Base-by-base conservation (phyloP, 2,113 vertebrate genomes). In the Orthochromis malagaraziensis region DNA sequence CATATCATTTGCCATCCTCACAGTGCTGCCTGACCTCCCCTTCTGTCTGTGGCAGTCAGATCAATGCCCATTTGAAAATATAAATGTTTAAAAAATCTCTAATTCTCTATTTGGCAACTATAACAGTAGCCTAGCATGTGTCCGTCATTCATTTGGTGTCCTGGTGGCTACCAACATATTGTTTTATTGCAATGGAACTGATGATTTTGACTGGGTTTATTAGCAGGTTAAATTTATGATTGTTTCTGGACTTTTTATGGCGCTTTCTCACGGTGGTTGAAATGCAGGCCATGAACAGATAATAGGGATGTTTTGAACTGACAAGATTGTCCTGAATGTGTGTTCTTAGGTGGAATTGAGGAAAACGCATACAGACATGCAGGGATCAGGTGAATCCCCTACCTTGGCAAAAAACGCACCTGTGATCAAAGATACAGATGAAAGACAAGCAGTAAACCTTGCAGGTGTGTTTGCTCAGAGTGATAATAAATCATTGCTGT, bases 301-400 rank as follows among this genome's bases (percentile, higher is more conserved):
- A 31, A 19, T 19, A 12, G 10, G 42, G 9, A 77, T 31, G 16
- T 31, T 77, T 51, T n/a, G 26, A 51, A 51, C 26, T 31, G 16
- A 51, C 73, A 51, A 33, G 45, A 33, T 38, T 49, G 16, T 33
- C 17, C 17, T 45, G 21, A 47, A 5, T 53, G 21, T 19, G 73
- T 88, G 13, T 68, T 86, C 31, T 81, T 82, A 96, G 94, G 84
- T 91, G 84, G 94, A 95, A 33, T 5, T 84, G 45, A 93, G 70
- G 84, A 94, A 91, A 88, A 9, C 5, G 6, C 88, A 87, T 70
- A 68, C 42, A 77, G 94, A 92, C n/a, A 49, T 6, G 9, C 86
- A 85, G 60, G 47, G 89, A 51, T 63, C 83, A n/a, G 88, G 21
- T 70, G 93, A 95, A 60, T 24, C 84, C 14, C 9, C 68, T 4